Conservation (phyloP, 2,888 invertebrate species). For the Prosapia bicincta region DNA sequence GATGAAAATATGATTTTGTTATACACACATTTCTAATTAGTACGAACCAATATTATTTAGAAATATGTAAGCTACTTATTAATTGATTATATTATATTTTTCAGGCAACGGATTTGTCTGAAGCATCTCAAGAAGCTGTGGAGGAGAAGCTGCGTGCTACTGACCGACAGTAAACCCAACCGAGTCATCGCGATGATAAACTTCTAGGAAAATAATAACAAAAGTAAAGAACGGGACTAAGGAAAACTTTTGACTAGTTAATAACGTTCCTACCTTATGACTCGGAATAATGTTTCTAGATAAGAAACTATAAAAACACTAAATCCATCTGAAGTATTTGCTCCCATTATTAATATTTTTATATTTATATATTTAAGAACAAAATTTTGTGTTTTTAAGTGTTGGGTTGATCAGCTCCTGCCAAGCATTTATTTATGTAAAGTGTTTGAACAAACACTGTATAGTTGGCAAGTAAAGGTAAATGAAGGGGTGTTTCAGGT, state of each 20-base stretch:
- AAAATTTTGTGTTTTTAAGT: not conserved
- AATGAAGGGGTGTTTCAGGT: not conserved
- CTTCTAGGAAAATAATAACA: constrained; percentile 25
- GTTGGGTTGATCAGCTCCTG: not conserved
- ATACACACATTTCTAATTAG: too few species aligned
- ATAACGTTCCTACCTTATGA: not conserved
- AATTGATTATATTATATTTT: constrained; percentile 13
- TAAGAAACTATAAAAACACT: not conserved
- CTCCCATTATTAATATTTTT: not conserved
- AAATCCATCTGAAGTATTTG: not conserved
- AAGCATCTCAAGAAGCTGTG: constrained; percentile 89
- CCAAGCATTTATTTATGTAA: constrained; percentile 27
- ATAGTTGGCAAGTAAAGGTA: not conserved
- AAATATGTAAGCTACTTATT: too few species aligned
- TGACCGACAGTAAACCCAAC: constrained; percentile 71
- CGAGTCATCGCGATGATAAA: constrained; percentile 16
- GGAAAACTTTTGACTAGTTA: not conserved
- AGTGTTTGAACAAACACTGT: constrained; percentile 6
- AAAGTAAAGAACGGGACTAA: constrained; percentile 14
- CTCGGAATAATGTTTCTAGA: not conserved
- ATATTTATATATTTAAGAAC: not conserved
- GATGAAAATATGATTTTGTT: too few species aligned
- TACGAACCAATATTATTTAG: too few species aligned
- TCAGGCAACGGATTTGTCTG: constrained; percentile 89
- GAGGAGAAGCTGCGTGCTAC: constrained; percentile 93